Percentiles rank a stretch among this genome's conserved stretches.
Conservation (phyloP, 2,797 vertebrate genomes). For the Girardinus metallicus region DNA sequence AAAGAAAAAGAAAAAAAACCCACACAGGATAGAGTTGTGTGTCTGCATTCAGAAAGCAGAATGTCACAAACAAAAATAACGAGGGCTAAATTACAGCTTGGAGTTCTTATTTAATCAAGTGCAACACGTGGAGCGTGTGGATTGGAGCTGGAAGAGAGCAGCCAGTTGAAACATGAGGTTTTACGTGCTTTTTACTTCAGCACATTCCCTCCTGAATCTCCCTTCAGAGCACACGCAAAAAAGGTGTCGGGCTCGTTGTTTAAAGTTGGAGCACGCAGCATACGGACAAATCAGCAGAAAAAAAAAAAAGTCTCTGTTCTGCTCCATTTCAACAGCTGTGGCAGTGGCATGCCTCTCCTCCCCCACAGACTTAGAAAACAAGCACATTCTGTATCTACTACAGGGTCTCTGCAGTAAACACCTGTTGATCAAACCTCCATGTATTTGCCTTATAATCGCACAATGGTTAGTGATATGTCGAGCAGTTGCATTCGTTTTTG, state of each 20-base stretch:
- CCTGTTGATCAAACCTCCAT: conserved; percentile 88
- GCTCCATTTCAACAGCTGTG: conserved; percentile 27
- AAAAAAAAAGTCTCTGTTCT: conserved; percentile 31
- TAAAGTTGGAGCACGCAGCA: conserved; percentile 46
- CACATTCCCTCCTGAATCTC: conserved; percentile 61
- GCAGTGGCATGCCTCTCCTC: conserved; percentile 5
- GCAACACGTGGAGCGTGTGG: neutral
- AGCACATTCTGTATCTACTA: conserved; percentile 69
- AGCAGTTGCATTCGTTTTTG: conserved; percentile 73
- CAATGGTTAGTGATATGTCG: conserved; percentile 87
- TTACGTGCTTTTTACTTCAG: conserved; percentile 66
- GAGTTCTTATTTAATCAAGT: conserved; percentile 14
- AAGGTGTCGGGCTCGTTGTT: conserved; percentile 18
- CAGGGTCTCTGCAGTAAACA: conserved; percentile 75
- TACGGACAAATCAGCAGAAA: conserved; percentile 45
- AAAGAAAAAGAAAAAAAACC: neutral
- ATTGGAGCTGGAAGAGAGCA: conserved; percentile 8
- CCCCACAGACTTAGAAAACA: conserved; percentile 36
- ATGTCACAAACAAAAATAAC: conserved; percentile 12
- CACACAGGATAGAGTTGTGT: conserved; percentile 24
- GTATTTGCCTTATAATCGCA: conserved; percentile 96
- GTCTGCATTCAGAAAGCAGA: conserved; percentile 39
- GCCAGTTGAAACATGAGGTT: conserved; percentile 27
- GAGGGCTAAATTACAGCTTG: conserved; percentile 29
- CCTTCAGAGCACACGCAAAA: conserved; percentile 28